Evolutionary conservation across 2,888 invertebrate species (phyloP).

Genomic region (Tanytarsus gracilentus): DNA sequence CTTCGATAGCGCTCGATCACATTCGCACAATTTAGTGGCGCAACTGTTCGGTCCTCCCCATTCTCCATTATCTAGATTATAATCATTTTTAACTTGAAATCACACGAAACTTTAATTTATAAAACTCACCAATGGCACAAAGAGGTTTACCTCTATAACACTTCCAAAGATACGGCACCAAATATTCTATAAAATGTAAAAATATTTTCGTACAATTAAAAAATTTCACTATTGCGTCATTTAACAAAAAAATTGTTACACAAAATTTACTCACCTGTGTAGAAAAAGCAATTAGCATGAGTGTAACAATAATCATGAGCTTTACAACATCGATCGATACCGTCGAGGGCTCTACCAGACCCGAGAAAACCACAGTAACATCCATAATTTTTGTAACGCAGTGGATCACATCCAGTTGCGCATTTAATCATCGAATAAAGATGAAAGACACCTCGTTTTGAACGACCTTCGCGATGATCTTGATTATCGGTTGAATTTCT

Average conservation of each 20-base stretch:
- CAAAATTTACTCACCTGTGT: constrained; percentile 54
- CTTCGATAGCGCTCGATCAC: constrained; percentile 68
- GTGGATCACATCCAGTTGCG: constrained; percentile 74
- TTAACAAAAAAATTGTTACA: constrained; percentile 65
- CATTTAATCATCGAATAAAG: constrained; percentile 81
- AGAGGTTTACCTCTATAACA: constrained; percentile 68
- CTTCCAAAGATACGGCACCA: constrained; percentile 81
- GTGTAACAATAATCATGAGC: constrained; percentile 71
- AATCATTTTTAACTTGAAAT: constrained; percentile 39
- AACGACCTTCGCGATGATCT: constrained; percentile 44
- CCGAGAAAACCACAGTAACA: constrained; percentile 86
- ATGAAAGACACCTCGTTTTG: constrained; percentile 66
- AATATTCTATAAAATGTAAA: constrained; percentile 51
- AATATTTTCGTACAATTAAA: neutral
- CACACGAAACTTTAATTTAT: constrained; percentile 31
- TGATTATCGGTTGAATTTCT: constrained; percentile 41
- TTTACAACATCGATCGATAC: constrained; percentile 71
- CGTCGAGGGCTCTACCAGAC: constrained; percentile 67
- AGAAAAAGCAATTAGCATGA: constrained; percentile 14
- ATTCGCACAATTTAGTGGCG: constrained; percentile 71
- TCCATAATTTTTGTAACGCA: constrained; percentile 69
- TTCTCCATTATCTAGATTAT: constrained; percentile 47
- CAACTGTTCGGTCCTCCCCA: constrained; percentile 56
- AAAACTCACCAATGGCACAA: constrained; percentile 49
- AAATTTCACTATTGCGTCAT: neutral